Evolutionary conservation across 1,140 invertebrate genomes (phyloP).

Genomic region (Spodoptera frugiperda): DNA sequence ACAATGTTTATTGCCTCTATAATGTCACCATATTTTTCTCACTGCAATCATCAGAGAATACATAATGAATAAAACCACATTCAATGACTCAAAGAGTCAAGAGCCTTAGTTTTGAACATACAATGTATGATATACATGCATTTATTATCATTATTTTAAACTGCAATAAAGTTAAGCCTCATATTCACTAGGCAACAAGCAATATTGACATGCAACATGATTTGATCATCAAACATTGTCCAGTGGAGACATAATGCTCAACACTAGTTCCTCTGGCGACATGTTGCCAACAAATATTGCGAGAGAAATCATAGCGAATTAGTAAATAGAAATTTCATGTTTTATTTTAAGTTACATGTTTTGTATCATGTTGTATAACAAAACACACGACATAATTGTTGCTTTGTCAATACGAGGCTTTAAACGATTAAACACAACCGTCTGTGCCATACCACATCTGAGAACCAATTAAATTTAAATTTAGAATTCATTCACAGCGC

Average conservation of each 20-base stretch:
- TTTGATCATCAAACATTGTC: no score
- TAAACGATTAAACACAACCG: neutral
- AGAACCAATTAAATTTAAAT: slow-evolving; percentile 34
- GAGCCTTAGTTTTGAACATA: neutral
- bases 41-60: slow-evolving; percentile 25
- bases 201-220: no score
- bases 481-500: slow-evolving; percentile 19
- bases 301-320: no score
- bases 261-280: no score
- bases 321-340: no score
- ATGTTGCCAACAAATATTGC: no score
- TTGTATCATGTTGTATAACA: no score
- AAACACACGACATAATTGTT: no score
- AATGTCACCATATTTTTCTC: slow-evolving; percentile 33
- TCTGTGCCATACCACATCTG: neutral
- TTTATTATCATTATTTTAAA: slow-evolving; percentile 14
- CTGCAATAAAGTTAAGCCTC: neutral
- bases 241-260: no score
- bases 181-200: no score
- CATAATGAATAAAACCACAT: slow-evolving; percentile 21
- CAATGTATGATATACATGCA: neutral
- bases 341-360: no score
- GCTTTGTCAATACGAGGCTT: no score
- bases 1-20: slow-evolving; percentile 22
- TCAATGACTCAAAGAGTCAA: slow-evolving; percentile 13